Conservation (phyloP, 2,797 vertebrate species). For the Apogon talboti region DNA sequence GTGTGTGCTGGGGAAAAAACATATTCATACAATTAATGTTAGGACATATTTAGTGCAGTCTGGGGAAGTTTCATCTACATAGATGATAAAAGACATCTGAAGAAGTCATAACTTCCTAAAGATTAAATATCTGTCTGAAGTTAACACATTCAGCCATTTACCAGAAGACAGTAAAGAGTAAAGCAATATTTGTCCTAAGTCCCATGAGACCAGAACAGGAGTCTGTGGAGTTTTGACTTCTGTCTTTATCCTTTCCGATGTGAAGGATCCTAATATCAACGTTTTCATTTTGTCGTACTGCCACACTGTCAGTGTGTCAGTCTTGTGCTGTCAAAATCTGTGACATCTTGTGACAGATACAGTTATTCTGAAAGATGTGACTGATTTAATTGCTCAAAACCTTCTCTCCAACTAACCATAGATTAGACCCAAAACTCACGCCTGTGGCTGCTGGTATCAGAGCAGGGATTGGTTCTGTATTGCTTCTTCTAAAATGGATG, state of each 20-base stretch:
- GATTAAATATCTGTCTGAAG: constrained; percentile 2
- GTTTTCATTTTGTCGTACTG: constrained; percentile 45
- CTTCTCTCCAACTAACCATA: background rate
- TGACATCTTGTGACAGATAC: constrained; percentile 22
- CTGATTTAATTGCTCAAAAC: constrained; percentile 39
- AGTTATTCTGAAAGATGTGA: constrained; percentile 3
- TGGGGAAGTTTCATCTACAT: no score
- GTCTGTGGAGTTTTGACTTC: constrained; percentile 32
- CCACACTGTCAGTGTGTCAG: constrained; percentile 30
- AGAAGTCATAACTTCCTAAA: no score
- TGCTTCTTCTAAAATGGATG: background rate
- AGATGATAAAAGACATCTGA: no score
- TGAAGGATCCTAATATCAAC: constrained; percentile 45
- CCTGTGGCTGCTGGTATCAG: no score
- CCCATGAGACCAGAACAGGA: constrained; percentile 27
- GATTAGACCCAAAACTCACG: no score
- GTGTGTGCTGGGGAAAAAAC: no score
- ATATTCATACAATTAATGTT: no score
- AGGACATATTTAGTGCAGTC: background rate
- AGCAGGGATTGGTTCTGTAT: no score
- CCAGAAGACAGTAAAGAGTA: background rate
- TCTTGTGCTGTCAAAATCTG: constrained; percentile 32
- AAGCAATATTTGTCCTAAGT: constrained; percentile 8
- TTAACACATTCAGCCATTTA: constrained; percentile 18
- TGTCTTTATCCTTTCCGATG: constrained; percentile 43